Evolutionary conservation across 1,140 invertebrate species (phyloP).

Genomic region (Geopemphigus sp.): DNA sequence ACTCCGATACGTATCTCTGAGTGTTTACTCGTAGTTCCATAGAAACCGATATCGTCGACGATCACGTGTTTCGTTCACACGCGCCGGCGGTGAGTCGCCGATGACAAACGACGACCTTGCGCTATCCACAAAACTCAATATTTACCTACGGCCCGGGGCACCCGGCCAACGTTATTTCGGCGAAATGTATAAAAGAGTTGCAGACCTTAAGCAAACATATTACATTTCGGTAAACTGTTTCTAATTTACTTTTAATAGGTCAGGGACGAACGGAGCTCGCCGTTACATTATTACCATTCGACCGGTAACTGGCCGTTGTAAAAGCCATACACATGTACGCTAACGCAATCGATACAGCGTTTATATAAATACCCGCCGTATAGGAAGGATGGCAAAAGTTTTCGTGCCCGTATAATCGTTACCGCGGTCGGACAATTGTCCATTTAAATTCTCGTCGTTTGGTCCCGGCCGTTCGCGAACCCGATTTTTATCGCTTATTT

Average conservation of each 20-base stretch:
- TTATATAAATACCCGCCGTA: too few species aligned
- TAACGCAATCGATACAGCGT: neutral
- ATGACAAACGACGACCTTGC: too few species aligned
- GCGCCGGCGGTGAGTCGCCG: neutral
- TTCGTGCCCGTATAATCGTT: too few species aligned
- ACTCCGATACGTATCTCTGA: neutral
- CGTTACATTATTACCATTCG: neutral
- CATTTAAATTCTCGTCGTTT: too few species aligned
- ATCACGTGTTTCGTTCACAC: neutral
- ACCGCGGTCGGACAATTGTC: too few species aligned
- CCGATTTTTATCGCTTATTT: too few species aligned
- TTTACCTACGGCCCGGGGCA: neutral
- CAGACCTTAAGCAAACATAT: neutral
- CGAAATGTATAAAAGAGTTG: neutral
- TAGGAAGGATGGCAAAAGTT: too few species aligned
- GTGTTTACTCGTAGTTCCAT: neutral
- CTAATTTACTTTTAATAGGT: conserved; percentile 14
- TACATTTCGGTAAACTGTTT: neutral
- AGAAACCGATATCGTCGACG: neutral
- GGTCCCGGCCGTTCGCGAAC: too few species aligned
- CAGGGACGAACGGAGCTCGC: neutral
- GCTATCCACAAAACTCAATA: neutral
- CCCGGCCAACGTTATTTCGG: neutral
- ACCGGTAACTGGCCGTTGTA: neutral
- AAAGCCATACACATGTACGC: neutral